Percentiles rank a stretch among this genome's conserved stretches.
Conservation (phyloP, 2,797 vertebrate genomes). For the Mus caroli region DNA sequence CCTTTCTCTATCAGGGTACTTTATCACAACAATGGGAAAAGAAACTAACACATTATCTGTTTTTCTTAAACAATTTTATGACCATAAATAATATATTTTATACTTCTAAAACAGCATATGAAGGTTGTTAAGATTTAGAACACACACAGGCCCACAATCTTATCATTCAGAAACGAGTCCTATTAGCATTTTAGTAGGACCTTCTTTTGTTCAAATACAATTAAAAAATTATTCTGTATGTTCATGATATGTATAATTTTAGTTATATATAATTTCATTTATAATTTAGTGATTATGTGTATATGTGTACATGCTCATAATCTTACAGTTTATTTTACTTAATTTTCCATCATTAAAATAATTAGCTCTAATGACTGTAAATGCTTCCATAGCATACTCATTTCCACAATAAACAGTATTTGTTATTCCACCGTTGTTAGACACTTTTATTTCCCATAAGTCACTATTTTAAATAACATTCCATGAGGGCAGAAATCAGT, state of each 20-base stretch:
- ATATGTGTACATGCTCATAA: not conserved
- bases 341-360: slow-evolving; percentile 11
- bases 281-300: not conserved
- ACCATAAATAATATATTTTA: not conserved
- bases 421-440: not conserved
- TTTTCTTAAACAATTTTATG: slow-evolving; percentile 1
- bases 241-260: not conserved
- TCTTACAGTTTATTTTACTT: slow-evolving; percentile 29
- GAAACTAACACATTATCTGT: not conserved
- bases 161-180: slow-evolving; percentile 16
- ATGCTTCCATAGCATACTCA: not conserved
- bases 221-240: not conserved
- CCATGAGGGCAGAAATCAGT: not conserved
- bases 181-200: not conserved
- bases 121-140: slow-evolving; percentile 43
- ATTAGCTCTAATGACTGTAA: not conserved
- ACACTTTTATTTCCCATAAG: not conserved
- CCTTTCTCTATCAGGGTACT: not conserved
- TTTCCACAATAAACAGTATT: not conserved
- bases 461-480: slow-evolving; percentile 34
- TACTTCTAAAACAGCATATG: not conserved
- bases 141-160: slow-evolving; percentile 5
- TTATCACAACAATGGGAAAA: not conserved
- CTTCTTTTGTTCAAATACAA: not conserved
- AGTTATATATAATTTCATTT: not conserved